phyloP scores from a whole-genome alignment of 2,797 vertebrate genomes.

The Lagocephalus sceleratus region DNA sequence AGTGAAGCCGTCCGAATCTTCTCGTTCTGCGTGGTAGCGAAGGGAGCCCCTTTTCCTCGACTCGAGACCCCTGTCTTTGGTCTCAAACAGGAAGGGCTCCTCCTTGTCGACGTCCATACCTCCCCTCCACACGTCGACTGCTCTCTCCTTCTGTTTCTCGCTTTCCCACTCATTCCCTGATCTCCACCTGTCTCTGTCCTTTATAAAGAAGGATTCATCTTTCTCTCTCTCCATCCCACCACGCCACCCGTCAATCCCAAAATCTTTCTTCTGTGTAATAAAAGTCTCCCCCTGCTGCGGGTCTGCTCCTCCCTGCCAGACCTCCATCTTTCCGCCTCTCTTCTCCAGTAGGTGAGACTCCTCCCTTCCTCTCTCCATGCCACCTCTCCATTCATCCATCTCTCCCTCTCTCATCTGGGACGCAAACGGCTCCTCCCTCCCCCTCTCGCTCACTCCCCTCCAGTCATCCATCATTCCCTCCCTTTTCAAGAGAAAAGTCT shows the following conservation, averaged over 20 bases:
- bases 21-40: conserved; percentile 84
- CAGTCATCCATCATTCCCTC: conserved; percentile 61
- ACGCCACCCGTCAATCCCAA: conserved; percentile 64
- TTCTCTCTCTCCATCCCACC: conserved; percentile 57
- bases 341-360: conserved; percentile 61
- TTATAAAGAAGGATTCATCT: conserved; percentile 62
- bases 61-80: conserved; percentile 57
- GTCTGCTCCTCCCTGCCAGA: conserved; percentile 58
- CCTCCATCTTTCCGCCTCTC: conserved; percentile 62
- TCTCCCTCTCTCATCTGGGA: conserved; percentile 59
- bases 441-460: conserved; percentile 53
- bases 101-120: conserved; percentile 65
- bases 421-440: conserved; percentile 51
- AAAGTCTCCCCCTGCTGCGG: conserved; percentile 66
- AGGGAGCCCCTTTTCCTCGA: conserved; percentile 75
- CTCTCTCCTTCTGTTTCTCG: conserved; percentile 67
- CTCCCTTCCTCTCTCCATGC: conserved; percentile 57
- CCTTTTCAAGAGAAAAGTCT: conserved; percentile 66
- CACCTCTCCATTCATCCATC: conserved; percentile 60
- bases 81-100: conserved; percentile 65
- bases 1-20: conserved; percentile 86
- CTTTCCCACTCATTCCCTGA: conserved; percentile 58
- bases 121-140: conserved; percentile 67
- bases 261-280: conserved; percentile 72
- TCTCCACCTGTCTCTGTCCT: conserved; percentile 66